Base-by-base conservation (phyloP, 2,888 invertebrate genomes). In the Liopterus haemorrhoidalis region DNA sequence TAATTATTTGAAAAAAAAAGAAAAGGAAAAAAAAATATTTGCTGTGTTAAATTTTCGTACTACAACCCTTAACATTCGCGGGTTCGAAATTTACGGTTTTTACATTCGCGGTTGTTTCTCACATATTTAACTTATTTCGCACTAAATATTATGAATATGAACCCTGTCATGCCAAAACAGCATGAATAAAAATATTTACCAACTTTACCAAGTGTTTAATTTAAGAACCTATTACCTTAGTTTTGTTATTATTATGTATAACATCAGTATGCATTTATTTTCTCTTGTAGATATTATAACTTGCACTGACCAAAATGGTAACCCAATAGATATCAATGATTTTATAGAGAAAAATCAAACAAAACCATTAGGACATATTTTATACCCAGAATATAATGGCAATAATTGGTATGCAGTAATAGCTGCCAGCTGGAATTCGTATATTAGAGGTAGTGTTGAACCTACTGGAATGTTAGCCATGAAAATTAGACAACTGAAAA, bases 401-500 rank as follows among this genome's bases (percentile, higher is more conserved):
- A 63, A 54, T 49, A 66, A 59, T 54, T 83, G 70, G 75, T 75
- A 71, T 50, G 77, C 70, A 2, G 51, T 87, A 5, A 66, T 81
- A 1, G 60, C 80, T 20, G 73, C 73, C 14, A 78, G 79, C 14
- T 75, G 76, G 69, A 82, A 82, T 67, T 72, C 72, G 51, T 70
- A 74, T 12, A 70, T 80, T 18, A 63, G 74, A 38, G 69, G 72
- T 18, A 70, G 70, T 12, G 59, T 68, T 21, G 60, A 57, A 18
- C 70, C 74, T 5, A 72, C 76, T 27, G 86, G 86, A 8, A 68
- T 70, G 14, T 69, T 76, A 48, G 57, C 65, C n/a, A 68, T 75
- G 59, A 85, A 85, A 68, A 49, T 80, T 9, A 70, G 75, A 45
- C 85, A 85, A 56, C 67, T 88, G 12, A 59, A 68, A 53, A 61